Evolutionary conservation across 2,888 invertebrate genomes (phyloP), one percentile per base, ranked within the genome.

Genomic region (Lasioglossum calceatum): DNA sequence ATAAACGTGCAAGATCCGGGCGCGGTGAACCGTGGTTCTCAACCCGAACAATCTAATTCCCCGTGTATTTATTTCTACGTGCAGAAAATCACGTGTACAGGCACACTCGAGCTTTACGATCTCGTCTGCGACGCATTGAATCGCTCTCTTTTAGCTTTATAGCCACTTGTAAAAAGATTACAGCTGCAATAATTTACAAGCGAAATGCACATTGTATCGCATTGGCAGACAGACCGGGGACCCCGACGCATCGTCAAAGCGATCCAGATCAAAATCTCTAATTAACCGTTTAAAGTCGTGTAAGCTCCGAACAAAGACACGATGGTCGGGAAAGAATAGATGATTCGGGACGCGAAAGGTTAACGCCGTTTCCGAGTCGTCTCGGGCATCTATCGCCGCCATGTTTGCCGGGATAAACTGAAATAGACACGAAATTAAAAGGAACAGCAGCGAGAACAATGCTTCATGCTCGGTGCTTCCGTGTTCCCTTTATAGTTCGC

Each of bases 221-320:
- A 27, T 44, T 54, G 77, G 16, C 81, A 81, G 82, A 77, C 77
- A 27, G 73, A 77, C 73, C 73, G 70, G 70, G 67, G 78, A 32
- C 64, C 12, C 4, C n/a, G n/a, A 4, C n/a, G 58, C n/a, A n/a
- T 8, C n/a, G n/a, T 58, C n/a, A n/a, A 58, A 58, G 12, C 12
- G n/a, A 58, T 58, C n/a, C 58, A 4, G 58, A 58, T 58, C n/a
- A n/a, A 58, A 58, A 58, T 58, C 12, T n/a, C 12, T 58, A 12
- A 58, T 58, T n/a, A 58, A 58, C n/a, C 58, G n/a, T 58, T 58
- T n/a, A 4, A 58, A 58, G 4, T 58, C 58, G 58, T 12, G 1
- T 4, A 58, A n/a, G n/a, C 58, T 58, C 12, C 47, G 58, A n/a
- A 58, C n/a, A n/a, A 58, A 58, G 23, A n/a, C 4, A 14, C 77